phyloP scores from a whole-genome alignment of 2,888 invertebrate genomes.

The Coelogynopora nodosa region DNA sequence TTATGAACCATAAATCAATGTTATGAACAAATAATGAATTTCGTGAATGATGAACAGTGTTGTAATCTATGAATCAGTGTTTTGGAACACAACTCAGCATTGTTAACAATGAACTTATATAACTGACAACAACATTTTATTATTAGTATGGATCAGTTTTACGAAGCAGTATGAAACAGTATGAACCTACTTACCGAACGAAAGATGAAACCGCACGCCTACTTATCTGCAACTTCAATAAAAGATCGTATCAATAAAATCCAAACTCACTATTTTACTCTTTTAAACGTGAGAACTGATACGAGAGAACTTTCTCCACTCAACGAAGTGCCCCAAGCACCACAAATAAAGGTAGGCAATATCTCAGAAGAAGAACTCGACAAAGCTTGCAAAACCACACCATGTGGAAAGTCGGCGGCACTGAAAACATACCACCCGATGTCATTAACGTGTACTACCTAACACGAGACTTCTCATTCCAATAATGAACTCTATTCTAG shows the following conservation, averaged over 20 bases:
- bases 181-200: too few relatives aligned
- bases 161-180: too few relatives aligned
- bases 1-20: too few relatives aligned
- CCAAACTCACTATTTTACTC: neutral
- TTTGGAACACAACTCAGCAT: too few relatives aligned
- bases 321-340: neutral
- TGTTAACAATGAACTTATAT: too few relatives aligned
- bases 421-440: neutral
- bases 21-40: too few relatives aligned
- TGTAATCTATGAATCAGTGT: too few relatives aligned
- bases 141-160: too few relatives aligned
- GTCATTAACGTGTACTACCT: neutral
- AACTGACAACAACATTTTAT: too few relatives aligned
- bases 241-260: slow-evolving; percentile 13
- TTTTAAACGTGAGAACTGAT: neutral
- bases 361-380: neutral
- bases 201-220: too few relatives aligned
- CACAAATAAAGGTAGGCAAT: neutral
- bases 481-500: slow-evolving; percentile 13
- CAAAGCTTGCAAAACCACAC: neutral
- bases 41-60: too few relatives aligned
- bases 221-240: neutral
- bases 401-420: neutral
- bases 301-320: slow-evolving; percentile 2
- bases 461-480: neutral